Evolutionary conservation across 2,797 vertebrate species (phyloP).

Genomic region (Podarcis lilfordi): DNA sequence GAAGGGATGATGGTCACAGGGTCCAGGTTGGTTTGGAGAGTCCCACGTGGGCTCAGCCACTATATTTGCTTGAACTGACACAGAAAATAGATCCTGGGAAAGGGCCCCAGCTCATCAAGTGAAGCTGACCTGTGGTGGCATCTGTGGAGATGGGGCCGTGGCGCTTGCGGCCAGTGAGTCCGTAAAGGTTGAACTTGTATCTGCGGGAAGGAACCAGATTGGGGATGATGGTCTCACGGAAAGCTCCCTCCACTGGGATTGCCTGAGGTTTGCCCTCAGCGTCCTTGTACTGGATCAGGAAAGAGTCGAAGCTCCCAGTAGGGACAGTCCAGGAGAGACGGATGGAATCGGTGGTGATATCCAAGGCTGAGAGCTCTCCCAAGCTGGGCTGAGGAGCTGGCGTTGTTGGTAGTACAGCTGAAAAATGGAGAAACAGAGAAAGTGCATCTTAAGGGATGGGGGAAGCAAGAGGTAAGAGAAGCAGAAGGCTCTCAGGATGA

Average conservation of each 20-base stretch:
- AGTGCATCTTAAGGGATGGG: neutral
- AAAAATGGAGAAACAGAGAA: neutral
- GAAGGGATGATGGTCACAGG: too few species aligned
- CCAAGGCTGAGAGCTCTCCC: conserved; percentile 41
- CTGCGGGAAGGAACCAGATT: conserved; percentile 50
- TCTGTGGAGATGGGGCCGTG: conserved; percentile 50
- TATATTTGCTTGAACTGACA: too few species aligned
- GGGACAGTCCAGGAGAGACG: conserved; percentile 45
- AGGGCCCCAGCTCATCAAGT: too few species aligned
- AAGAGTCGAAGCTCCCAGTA: conserved; percentile 63
- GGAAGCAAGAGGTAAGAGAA: neutral
- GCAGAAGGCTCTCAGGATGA: neutral
- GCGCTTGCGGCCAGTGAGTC: conserved; percentile 51
- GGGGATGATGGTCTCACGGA: neutral
- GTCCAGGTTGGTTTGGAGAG: too few species aligned
- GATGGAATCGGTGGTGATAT: conserved; percentile 32
- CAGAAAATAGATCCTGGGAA: too few species aligned
- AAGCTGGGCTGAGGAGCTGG: conserved; percentile 35
- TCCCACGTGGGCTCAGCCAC: too few species aligned
- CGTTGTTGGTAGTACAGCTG: neutral
- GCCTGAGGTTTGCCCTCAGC: conserved; percentile 33
- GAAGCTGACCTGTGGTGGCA: conserved; percentile 54
- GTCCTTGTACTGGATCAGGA: conserved; percentile 67
- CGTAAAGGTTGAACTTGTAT: conserved; percentile 65
- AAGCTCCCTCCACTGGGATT: conserved; percentile 19